Evolutionary conservation across 2,113 vertebrate genomes (phyloP), one percentile per base, ranked within the genome.

Genomic region (Rhynchomys soricoides): DNA sequence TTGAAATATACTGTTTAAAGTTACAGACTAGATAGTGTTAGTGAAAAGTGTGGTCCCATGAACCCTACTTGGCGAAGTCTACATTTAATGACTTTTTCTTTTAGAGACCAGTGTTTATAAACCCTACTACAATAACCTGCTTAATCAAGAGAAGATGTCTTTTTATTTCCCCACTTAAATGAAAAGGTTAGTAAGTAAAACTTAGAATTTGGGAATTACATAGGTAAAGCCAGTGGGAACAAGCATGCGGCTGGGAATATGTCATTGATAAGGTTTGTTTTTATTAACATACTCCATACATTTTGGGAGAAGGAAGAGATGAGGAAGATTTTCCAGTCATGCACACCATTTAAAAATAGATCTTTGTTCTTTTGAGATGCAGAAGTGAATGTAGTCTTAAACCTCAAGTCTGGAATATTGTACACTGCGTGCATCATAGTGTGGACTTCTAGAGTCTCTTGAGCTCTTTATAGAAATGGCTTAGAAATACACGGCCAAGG

Each of bases 101-200:
- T 70, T 52, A 86, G 19, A 45, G 43, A 93, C 12, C 45, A 86
- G 6, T 29, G 10, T 31, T 95, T 87, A 68, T 71, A 79, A 90
- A 92, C 82, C 89, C 29, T 85, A 57, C 26, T 78, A 64, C 11
- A 89, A 12, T 95, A 95, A 82, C 9, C 2, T 95, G 9, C 31
- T 95, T 95, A 90, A 94, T 95, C 93, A 59, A 93, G 40, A 95
- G 62, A 83, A 93, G 89, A 66, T 91, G 10, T 74, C 70, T 66
- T 87, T 91, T 59, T 73, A 79, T 77, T 86, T 79, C n/a, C 34
- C 50, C 83, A 16, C 83, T 91, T 95, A 93, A 96, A 87, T 91
- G 24, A 90, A 31, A 70, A 75, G 4, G 15, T 93, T 81, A 91
- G 2, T 70, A 86, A 83, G 48, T 66, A 81, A 81, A 52, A 52